A percentile compares a stretch with the other conserved stretches of the same genome.
phyloP scores from a whole-genome alignment of 2,888 invertebrate genomes.

The Napeogenes sylphis region DNA sequence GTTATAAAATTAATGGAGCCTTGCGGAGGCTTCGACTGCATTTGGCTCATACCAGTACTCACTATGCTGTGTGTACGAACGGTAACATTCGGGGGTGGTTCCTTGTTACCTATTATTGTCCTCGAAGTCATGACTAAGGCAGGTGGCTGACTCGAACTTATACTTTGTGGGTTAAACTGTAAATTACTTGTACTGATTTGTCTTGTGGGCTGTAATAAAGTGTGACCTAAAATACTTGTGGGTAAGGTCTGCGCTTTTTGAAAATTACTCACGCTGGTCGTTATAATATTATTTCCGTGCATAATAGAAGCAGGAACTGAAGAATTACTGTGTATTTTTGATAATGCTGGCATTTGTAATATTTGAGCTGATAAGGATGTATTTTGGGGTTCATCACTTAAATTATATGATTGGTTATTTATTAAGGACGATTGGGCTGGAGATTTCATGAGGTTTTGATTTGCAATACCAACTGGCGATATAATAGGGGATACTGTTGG shows the following conservation, averaged over 20 bases:
- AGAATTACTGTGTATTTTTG: constrained; percentile 63
- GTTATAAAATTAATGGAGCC: constrained; percentile 68
- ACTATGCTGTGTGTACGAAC: constrained; percentile 68
- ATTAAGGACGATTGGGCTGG: constrained; percentile 64
- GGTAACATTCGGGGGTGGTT: constrained; percentile 66
- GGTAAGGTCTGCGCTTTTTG: constrained; percentile 63
- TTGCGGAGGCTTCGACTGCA: constrained; percentile 56
- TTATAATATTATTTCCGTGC: constrained; percentile 61
- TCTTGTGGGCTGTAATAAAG: constrained; percentile 65
- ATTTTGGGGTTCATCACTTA: constrained; percentile 49
- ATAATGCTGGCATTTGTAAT: constrained; percentile 73
- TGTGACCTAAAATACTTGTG: constrained; percentile 71
- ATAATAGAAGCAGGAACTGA: constrained; percentile 54
- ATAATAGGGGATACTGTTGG: constrained; percentile 69
- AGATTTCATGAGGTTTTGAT: constrained; percentile 59
- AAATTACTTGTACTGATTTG: constrained; percentile 60
- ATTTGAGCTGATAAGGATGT: constrained; percentile 61
- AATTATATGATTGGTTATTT: constrained; percentile 50
- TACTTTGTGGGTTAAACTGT: constrained; percentile 64
- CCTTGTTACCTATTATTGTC: constrained; percentile 61
- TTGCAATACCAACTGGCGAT: constrained; percentile 61
- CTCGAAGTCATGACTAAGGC: constrained; percentile 73
- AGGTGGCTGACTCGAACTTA: constrained; percentile 73
- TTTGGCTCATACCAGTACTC: constrained; percentile 61
- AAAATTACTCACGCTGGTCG: constrained; percentile 58